Evolutionary conservation across 1,140 invertebrate species (phyloP), one percentile per base, ranked within the genome.

Genomic region (Ips typographus): DNA sequence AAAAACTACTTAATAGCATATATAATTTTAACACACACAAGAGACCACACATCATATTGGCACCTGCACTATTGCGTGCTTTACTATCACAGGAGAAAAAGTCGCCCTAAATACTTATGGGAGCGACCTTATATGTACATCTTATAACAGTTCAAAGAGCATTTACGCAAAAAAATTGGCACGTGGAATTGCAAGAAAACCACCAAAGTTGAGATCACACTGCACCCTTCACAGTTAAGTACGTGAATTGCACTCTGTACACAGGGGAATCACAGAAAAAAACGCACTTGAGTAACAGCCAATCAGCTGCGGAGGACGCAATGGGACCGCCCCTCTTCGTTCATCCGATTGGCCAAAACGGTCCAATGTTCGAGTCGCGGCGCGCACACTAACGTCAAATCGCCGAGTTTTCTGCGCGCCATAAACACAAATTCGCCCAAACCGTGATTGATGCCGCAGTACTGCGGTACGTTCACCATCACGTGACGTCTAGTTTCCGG

Each of bases 391-490:
- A 94, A 78, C 1, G 85, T 82, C n/a, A 90, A 81, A 43, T 89
- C 84, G 2, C 90, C 91, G 5, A 94, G 83, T 70, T 88, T 84
- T 65, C 89, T 82, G 63, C 88, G 83, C 7, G 91, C 92, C 84
- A 93, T 91, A 78, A 94, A 88, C 42, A 94, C 84, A 82, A 93
- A 93, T 80, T 92, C 88, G 0, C 91, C 91, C 4, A 84, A 81
- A 4, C 91, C 91, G 40, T 87, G 85, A 41, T 84, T 80, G 22
- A 90, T 89, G 4, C 88, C 89, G 77, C 92, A 94, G 59, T 85
- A 83, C 6, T 85, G 82, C 0, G 88, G 83, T 42, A 91, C 85
- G 49, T 88, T 83, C 2, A 89, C 76, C 1, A 60, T 70, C 0
- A 80, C 75, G 1, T 62, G 60, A 2, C 7, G 37, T 36, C 36